Base-by-base conservation (phyloP, 2,888 invertebrate species). In the Psylliodes chrysocephalus region DNA sequence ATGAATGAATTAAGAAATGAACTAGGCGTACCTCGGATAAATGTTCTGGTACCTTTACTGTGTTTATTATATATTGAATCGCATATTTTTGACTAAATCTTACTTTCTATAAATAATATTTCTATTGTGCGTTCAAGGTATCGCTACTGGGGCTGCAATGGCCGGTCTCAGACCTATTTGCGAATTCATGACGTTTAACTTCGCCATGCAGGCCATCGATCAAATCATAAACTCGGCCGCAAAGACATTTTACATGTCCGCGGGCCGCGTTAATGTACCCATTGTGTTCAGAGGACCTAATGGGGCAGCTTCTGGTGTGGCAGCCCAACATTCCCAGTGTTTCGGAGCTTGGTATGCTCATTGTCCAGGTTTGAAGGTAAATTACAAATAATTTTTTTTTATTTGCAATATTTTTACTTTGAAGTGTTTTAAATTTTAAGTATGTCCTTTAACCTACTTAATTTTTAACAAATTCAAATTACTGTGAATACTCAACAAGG, bases 271-370 rank as follows among this genome's bases (percentile, higher is more conserved):
- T 2, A 85, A 85, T 68, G 87, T 89, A 3, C 96, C 98, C 1
- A 94, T 99, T 69, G 98, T 98, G 68, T 99, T 99, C 85, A 91
- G 98, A 60, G 99, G 99, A 0, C 96, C 99, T 10, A 99, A 99
- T 83, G 99, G 99, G 15, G 94, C 95, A 0, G 95, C 98, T 3
- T 84, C 93, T 0, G 98, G 98, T 55, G 98, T 98, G 0, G 98
- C 87, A 0, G 98, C 98, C 1, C 98, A 99, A 81, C 98, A 99
- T 83, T 98, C 98, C 1, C 98, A 99, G 84, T 98, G 98, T 84
- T 99, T 91, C 82, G 98, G 89, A 8, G 94, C 98, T 1, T 99
- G 99, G 99, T 99, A 93, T 84, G 89, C 92, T 46, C 94, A 96
- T 82, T 95, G 95, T 75, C 99, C 99, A 0, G 99, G 98, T 0